A percentile compares a stretch with the other conserved stretches of the same genome.
Evolutionary conservation across 2,888 invertebrate genomes (phyloP).

Genomic region (Cheilosia vulpina): DNA sequence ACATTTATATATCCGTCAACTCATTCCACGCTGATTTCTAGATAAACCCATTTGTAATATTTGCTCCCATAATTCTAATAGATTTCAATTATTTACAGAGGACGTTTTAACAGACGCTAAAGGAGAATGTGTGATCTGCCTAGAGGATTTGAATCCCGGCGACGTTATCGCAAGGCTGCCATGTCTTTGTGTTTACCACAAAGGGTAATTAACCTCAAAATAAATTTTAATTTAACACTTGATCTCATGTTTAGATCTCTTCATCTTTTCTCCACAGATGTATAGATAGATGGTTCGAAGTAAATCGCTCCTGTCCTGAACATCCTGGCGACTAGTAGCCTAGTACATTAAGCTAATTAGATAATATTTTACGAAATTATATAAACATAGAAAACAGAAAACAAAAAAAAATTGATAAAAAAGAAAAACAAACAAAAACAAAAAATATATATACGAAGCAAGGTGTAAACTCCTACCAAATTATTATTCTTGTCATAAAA

Average conservation of each 20-base stretch:
- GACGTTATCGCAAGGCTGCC: slow-evolving; percentile 99
- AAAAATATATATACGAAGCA: slow-evolving; percentile 61
- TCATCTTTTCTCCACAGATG: slow-evolving; percentile 87
- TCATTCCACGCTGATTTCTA: too few relatives aligned
- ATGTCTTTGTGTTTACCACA: slow-evolving; percentile 99
- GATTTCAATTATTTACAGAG: slow-evolving; percentile 88
- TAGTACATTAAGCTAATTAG: slow-evolving; percentile 77
- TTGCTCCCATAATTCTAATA: background rate
- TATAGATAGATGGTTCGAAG: slow-evolving; percentile 99
- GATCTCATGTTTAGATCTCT: slow-evolving; percentile 7
- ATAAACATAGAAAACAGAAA: slow-evolving; percentile 30
- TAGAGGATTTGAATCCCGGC: slow-evolving; percentile 97
- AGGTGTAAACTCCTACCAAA: slow-evolving; percentile 75
- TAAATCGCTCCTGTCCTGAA: slow-evolving; percentile 99
- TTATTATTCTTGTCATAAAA: slow-evolving; percentile 75
- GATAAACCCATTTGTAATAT: too few relatives aligned
- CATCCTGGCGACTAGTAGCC: slow-evolving; percentile 95
- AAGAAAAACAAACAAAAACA: slow-evolving; percentile 34
- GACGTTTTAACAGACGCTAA: slow-evolving; percentile 97
- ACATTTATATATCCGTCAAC: too few relatives aligned
- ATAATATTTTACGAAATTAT: slow-evolving; percentile 75
- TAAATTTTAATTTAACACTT: background rate
- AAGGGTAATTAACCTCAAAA: slow-evolving; percentile 88
- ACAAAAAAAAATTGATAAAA: slow-evolving; percentile 30
- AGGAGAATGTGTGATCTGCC: slow-evolving; percentile 99